phyloP scores from a whole-genome alignment of 2,113 vertebrate species.

The Arizona elegans region DNA sequence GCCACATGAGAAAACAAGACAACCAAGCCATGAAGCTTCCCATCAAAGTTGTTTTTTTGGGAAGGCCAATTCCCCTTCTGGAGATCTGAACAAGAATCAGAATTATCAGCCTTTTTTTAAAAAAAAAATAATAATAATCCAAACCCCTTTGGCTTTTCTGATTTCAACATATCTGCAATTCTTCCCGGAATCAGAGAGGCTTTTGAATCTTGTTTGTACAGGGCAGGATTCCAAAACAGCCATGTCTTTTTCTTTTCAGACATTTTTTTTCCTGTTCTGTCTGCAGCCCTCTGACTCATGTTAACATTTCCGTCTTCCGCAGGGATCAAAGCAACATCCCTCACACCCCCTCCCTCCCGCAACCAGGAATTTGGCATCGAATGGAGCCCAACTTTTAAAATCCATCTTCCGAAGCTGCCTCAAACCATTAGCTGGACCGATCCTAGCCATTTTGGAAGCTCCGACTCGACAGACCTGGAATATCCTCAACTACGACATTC shows the following conservation, averaged over 20 bases:
- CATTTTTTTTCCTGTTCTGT: not conserved
- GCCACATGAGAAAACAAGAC: not conserved
- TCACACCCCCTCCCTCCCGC: no score
- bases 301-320: not conserved
- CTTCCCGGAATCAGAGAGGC: not conserved
- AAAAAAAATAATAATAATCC: not conserved
- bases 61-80: not conserved
- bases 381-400: not conserved
- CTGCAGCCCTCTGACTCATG: not conserved
- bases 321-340: not conserved
- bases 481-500: not conserved
- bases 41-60: not conserved
- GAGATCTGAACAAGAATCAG: not conserved
- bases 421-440: not conserved
- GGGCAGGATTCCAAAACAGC: not conserved
- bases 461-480: not conserved
- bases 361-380: no score
- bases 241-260: not conserved
- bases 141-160: not conserved
- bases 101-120: not conserved
- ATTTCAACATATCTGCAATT: not conserved
- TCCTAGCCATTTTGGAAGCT: not conserved
- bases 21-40: not conserved
- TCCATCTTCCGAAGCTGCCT: not conserved
- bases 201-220: not conserved